Evolutionary conservation across 2,113 vertebrate genomes (phyloP).

Genomic region (Chloroceryle aenea): DNA sequence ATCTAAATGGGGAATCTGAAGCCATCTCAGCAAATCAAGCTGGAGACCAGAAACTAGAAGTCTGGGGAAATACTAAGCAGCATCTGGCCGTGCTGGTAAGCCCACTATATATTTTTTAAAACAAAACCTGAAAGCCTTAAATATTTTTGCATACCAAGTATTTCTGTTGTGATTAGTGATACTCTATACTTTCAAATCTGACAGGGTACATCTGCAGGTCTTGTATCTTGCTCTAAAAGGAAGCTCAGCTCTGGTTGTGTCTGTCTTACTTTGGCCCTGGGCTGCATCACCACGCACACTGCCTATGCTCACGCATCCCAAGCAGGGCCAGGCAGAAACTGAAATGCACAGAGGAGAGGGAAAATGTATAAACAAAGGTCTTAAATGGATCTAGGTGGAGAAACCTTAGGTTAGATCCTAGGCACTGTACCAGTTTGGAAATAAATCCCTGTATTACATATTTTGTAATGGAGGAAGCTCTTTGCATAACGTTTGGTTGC

Average conservation of each 20-base stretch:
- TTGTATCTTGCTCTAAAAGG: background rate
- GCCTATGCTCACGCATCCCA: background rate
- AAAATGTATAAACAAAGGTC: background rate
- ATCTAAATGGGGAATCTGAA: background rate
- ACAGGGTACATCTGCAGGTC: background rate
- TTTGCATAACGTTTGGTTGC: background rate
- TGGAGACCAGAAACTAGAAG: background rate
- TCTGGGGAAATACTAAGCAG: background rate
- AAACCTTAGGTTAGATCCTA: background rate
- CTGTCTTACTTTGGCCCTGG: background rate
- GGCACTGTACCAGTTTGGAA: background rate
- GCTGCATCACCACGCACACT: background rate
- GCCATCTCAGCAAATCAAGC: background rate
- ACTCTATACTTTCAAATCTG: background rate
- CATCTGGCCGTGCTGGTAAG: background rate
- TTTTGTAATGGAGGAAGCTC: background rate
- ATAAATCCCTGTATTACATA: background rate
- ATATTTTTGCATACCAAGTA: background rate
- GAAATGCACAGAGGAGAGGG: background rate
- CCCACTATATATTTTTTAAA: background rate
- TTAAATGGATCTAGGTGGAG: background rate
- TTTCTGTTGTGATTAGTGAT: background rate
- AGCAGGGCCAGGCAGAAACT: background rate
- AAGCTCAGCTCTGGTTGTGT: background rate
- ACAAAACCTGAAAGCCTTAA: background rate